These are phyloP conservation scores for Pocillopora verrucosa DNA, from an alignment of 64 coral and sea anemone species.

Conservation along the genomic window DNA sequence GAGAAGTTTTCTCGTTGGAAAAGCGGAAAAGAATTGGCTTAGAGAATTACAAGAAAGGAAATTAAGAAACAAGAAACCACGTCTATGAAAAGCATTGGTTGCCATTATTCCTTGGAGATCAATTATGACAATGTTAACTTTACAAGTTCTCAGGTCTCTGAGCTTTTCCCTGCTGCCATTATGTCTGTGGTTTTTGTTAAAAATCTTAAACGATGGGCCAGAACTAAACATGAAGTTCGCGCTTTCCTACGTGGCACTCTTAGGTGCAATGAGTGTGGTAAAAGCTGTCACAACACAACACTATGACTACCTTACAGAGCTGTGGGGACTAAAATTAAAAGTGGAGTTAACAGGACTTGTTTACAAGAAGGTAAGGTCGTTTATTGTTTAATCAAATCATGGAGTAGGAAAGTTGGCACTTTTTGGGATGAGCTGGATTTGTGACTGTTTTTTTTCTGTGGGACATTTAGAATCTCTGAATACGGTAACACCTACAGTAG, in stretches of 20 bases:
- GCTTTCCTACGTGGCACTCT: background rate
- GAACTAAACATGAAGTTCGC: background rate
- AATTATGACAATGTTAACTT: background rate
- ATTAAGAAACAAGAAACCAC: background rate
- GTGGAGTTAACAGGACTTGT: background rate
- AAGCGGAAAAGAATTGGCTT: constrained; percentile 1
- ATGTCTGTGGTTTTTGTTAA: constrained; percentile 32
- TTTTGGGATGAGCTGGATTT: background rate
- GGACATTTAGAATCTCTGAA: too few relatives aligned
- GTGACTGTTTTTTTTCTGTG: too few relatives aligned
- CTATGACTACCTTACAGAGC: background rate
- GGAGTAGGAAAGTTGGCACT: background rate
- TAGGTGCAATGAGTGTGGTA: background rate
- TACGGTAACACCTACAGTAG: too few relatives aligned
- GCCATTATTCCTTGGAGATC: background rate
- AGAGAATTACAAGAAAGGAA: background rate
- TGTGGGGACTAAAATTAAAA: background rate
- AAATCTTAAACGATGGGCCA: background rate
- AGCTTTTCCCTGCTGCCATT: background rate
- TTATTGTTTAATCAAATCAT: background rate
- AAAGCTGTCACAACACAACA: background rate
- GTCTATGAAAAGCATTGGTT: constrained; percentile 33
- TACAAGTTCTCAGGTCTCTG: constrained; percentile 11
- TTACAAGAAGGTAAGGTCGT: background rate
- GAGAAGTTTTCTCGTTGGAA: background rate